These are phyloP conservation scores for Desmodus rotundus DNA, from an alignment of 2,113 vertebrate species.

Conservation along the genomic window DNA sequence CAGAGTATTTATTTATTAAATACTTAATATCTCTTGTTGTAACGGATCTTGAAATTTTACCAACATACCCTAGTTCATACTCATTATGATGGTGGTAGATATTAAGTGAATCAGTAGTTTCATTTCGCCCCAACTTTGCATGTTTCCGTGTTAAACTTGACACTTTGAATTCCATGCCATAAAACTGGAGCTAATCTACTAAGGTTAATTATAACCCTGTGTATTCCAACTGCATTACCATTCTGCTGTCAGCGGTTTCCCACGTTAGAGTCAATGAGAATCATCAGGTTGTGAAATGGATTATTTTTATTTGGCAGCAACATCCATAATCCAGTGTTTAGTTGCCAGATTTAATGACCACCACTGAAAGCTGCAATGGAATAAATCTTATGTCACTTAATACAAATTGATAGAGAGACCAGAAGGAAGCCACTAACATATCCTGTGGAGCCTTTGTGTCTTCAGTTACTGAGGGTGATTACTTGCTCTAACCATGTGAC, in stretches of 20 bases:
- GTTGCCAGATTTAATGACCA: background rate
- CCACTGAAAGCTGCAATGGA: background rate
- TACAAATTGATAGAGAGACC: background rate
- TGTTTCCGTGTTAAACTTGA: constrained; percentile 11
- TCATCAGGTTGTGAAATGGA: background rate
- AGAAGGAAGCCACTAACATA: constrained; percentile 1
- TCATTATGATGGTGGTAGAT: background rate
- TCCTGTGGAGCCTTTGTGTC: background rate
- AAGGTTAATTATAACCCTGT: background rate
- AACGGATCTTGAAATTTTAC: constrained; percentile 20
- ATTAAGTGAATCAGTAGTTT: background rate
- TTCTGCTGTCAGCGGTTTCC: background rate
- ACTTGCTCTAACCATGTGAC: background rate
- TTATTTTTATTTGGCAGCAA: constrained; percentile 16
- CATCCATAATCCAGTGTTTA: background rate
- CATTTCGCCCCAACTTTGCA: background rate
- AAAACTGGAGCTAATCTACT: background rate
- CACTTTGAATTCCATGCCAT: background rate
- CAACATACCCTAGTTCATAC: background rate
- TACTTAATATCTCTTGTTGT: constrained; percentile 33
- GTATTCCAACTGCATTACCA: background rate
- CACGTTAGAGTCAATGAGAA: background rate
- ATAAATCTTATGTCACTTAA: background rate
- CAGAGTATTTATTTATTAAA: constrained; percentile 2
- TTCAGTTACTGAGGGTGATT: constrained; percentile 17